Evolutionary conservation across 1,140 invertebrate genomes (phyloP), one percentile per base, ranked within the genome.

Genomic region (Globodera rostochiensis): DNA sequence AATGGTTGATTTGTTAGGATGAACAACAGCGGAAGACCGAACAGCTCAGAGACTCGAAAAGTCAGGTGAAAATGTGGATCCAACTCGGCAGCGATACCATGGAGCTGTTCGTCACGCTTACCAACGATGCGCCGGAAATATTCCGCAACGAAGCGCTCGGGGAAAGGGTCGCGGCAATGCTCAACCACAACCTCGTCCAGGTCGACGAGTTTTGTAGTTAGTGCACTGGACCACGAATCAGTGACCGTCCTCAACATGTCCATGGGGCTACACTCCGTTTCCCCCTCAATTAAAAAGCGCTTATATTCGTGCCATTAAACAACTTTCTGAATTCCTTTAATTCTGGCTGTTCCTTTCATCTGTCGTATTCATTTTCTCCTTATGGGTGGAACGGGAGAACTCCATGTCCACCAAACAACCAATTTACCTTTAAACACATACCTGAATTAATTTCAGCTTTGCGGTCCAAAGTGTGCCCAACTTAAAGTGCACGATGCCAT

Each of bases 101-200:
- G 70, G 95, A 98, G 87, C 97, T 98, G 95, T 95, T 99, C 90
- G 94, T 97, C 89, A 98, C 98, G 91, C 92, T 99, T 74, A 98
- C 96, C 7, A 93, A 94, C 73, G 94, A 97, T 86, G 97, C 98
- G 77, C 94, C 94, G 84, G 94, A 96, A 89, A 96, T 96, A 25
- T 99, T 99, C 90, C 91, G 97, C 80, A 93, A 94, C 13, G 60
- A 92, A 88, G 90, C 97, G 91, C 91, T 99, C 70, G 95, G 95
- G 21, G 95, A 95, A 87, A 92, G 96, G 67, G 92, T 99, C 19
- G 95, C 96, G 78, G 95, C 96, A 71, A 98, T 99, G 97, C 92
- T 99, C 74, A 98, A 98, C 91, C 98, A 97, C 91, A 89, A 89
- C 74, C 74, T 86, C 25, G 49, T 87, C 5, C 86, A 86, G 73